Evolutionary conservation across 2,888 invertebrate genomes (phyloP).

Genomic region (Netelia virgata): DNA sequence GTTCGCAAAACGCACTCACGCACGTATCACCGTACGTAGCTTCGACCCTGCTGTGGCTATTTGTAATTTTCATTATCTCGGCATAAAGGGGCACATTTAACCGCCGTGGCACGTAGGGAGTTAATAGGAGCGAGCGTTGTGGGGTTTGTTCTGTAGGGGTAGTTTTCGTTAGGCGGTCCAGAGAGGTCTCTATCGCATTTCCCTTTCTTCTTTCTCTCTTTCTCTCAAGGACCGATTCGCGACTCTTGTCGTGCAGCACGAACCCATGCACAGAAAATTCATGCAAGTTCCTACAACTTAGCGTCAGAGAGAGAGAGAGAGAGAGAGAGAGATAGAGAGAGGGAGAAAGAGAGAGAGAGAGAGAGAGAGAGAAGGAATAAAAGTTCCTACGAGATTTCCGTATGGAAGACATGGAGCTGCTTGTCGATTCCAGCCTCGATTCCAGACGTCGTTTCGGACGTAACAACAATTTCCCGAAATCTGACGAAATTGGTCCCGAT

Average conservation of each 20-base stretch:
- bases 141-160: constrained; percentile 51
- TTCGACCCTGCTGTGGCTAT: constrained; percentile 76
- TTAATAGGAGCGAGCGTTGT: constrained; percentile 81
- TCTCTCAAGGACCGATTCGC: constrained; percentile 38
- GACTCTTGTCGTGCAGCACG: constrained; percentile 38
- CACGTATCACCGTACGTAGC: constrained; percentile 71
- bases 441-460: constrained; percentile 79
- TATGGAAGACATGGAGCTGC: constrained; percentile 66
- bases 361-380: constrained; percentile 12
- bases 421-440: constrained; percentile 82
- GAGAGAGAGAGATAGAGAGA: not conserved
- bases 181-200: constrained; percentile 56
- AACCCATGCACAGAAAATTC: constrained; percentile 29
- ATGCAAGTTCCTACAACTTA: constrained; percentile 7
- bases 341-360: constrained; percentile 8
- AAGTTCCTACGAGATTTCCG: constrained; percentile 33
- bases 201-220: constrained; percentile 51
- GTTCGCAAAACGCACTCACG: constrained; percentile 69
- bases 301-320: constrained; percentile 2
- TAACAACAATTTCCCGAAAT: constrained; percentile 85
- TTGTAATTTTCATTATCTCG: constrained; percentile 85
- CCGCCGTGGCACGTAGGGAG: constrained; percentile 83
- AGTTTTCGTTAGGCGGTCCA: constrained; percentile 57
- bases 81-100: constrained; percentile 83
- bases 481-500: constrained; percentile 84